A percentile compares a stretch with the other conserved stretches of the same genome.
These are phyloP conservation scores for Speoplatyrhinus poulsoni DNA, from an alignment of 2,113 vertebrate species.

Conservation along the genomic window DNA sequence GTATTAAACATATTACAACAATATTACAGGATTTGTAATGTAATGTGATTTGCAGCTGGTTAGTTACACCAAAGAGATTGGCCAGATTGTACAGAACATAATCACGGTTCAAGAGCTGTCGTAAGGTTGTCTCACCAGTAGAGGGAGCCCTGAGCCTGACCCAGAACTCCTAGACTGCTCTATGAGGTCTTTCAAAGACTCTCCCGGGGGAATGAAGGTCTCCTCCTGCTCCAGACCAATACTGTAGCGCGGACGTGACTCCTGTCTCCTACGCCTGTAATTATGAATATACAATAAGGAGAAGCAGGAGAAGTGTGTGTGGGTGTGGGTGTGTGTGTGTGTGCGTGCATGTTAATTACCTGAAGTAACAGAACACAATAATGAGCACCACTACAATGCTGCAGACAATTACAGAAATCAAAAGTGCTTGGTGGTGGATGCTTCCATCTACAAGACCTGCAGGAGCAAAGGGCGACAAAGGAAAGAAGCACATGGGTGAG, in stretches of 20 bases:
- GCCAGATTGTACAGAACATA: neutral
- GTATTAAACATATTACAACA: neutral
- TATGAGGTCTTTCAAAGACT: slow-evolving; percentile 93
- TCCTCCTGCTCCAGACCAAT: slow-evolving; percentile 94
- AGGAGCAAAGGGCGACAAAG: neutral
- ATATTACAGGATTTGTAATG: neutral
- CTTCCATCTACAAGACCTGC: slow-evolving; percentile 87
- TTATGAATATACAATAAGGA: neutral
- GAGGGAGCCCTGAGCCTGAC: slow-evolving; percentile 97
- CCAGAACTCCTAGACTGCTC: slow-evolving; percentile 97
- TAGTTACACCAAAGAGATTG: neutral
- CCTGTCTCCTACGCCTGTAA: slow-evolving; percentile 87
- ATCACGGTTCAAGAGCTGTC: slow-evolving; percentile 12
- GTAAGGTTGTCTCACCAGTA: slow-evolving; percentile 83
- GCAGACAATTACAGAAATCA: slow-evolving; percentile 89
- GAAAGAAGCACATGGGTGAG: neutral
- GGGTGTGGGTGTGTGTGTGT: neutral
- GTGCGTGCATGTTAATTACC: slow-evolving; percentile 74
- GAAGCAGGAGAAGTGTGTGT: neutral
- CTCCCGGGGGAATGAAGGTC: slow-evolving; percentile 89
- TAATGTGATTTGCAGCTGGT: neutral
- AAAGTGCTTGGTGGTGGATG: slow-evolving; percentile 87
- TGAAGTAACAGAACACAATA: slow-evolving; percentile 93
- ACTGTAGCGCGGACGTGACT: slow-evolving; percentile 87
- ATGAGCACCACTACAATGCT: slow-evolving; percentile 86